phyloP scores from a whole-genome alignment of 2,888 invertebrate species.

The Macroteleia sp. region DNA sequence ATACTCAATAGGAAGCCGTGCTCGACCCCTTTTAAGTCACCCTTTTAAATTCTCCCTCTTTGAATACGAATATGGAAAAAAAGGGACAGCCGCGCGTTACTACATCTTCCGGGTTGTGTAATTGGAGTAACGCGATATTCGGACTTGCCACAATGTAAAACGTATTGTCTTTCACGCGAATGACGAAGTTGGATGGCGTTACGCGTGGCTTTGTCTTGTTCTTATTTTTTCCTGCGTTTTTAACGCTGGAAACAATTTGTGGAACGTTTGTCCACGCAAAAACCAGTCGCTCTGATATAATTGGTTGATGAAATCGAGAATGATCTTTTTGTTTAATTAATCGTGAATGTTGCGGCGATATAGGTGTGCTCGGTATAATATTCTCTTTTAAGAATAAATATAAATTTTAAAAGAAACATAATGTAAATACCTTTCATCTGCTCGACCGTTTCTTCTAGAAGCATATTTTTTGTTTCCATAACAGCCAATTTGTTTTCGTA shows the following conservation, averaged over 20 bases:
- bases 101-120: slow-evolving; percentile 62
- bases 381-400: no score
- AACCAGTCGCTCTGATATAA: neutral
- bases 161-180: slow-evolving; percentile 50
- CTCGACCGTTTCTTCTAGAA: no score
- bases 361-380: no score
- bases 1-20: slow-evolving; percentile 55
- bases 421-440: no score
- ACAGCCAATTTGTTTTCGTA: no score
- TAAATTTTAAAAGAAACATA: no score
- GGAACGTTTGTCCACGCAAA: neutral
- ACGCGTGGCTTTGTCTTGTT: slow-evolving; percentile 28
- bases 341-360: neutral
- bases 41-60: slow-evolving; percentile 22
- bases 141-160: slow-evolving; percentile 58
- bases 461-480: no score
- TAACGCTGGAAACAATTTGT: neutral
- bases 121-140: slow-evolving; percentile 67
- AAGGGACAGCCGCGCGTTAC: slow-evolving; percentile 27
- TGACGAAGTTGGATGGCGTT: slow-evolving; percentile 29
- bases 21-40: slow-evolving; percentile 29
- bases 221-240: neutral
- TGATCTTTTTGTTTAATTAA: slow-evolving; percentile 2
- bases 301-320: neutral
- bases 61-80: neutral